phyloP scores from a whole-genome alignment of 92 coral and sea anemone genomes.

The Anthopleura xanthogrammica region DNA sequence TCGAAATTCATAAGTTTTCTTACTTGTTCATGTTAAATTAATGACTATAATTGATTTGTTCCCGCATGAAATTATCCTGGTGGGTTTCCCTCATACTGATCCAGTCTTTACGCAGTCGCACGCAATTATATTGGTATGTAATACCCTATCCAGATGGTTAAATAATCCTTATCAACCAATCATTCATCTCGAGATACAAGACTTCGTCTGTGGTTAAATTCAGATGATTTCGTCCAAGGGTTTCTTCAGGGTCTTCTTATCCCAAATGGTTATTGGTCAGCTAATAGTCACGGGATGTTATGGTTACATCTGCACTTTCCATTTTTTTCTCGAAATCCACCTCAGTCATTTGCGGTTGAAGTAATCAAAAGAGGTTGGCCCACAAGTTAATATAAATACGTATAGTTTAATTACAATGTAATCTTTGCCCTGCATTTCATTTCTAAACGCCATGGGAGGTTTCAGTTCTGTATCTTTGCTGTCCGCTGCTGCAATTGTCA shows the following conservation, averaged over 20 bases:
- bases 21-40: slow-evolving; percentile 14
- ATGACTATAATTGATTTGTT: slow-evolving; percentile 6
- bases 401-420: neutral
- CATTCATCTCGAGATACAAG: neutral
- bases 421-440: slow-evolving; percentile 3
- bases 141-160: neutral
- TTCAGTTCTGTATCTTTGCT: slow-evolving; percentile 6
- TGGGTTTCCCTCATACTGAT: neutral
- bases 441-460: slow-evolving; percentile 13
- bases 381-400: slow-evolving; percentile 10
- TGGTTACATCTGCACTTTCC: neutral
- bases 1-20: neutral
- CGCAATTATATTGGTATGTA: neutral
- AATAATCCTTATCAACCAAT: neutral
- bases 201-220: neutral
- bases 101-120: neutral
- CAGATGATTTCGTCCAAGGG: neutral
- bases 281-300: slow-evolving; percentile 3
- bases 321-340: neutral
- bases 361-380: neutral
- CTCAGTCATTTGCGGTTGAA: slow-evolving; percentile 11
- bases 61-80: neutral
- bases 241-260: neutral
- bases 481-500: neutral
- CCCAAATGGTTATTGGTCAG: neutral